Evolutionary conservation across 1,140 invertebrate genomes (phyloP).

Genomic region (Sycophila sp.): DNA sequence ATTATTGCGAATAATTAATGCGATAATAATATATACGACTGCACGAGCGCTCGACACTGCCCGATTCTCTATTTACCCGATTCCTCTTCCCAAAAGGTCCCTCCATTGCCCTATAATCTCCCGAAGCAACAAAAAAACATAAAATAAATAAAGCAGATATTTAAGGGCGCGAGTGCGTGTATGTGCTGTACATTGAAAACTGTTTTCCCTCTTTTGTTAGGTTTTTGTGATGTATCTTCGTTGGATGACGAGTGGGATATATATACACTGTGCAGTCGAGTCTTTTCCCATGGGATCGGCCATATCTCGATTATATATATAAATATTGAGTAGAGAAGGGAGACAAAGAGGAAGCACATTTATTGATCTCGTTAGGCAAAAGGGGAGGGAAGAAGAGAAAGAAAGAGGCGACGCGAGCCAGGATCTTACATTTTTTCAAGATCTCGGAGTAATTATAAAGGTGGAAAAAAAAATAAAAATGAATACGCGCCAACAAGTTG

Average conservation of each 20-base stretch:
- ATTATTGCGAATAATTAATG: not conserved
- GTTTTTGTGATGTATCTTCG: too few relatives aligned
- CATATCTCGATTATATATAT: conserved; percentile 3
- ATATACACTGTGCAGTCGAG: too few relatives aligned
- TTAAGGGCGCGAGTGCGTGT: too few relatives aligned
- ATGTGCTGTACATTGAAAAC: too few relatives aligned
- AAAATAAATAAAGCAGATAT: not conserved
- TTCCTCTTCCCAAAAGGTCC: too few relatives aligned
- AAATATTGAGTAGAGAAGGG: not conserved
- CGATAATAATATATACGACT: not conserved
- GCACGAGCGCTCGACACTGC: too few relatives aligned
- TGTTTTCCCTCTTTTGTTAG: too few relatives aligned
- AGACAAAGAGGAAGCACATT: not conserved
- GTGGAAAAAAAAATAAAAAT: too few relatives aligned
- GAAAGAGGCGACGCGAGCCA: not conserved
- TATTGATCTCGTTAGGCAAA: conserved; percentile 24
- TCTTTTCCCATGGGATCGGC: not conserved
- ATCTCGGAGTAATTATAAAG: conserved; percentile 15
- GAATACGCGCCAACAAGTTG: conserved; percentile 51
- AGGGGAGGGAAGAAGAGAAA: not conserved
- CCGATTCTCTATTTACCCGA: too few relatives aligned
- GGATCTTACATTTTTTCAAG: conserved; percentile 26
- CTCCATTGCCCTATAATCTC: too few relatives aligned
- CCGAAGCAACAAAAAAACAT: too few relatives aligned
- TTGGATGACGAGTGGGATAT: too few relatives aligned